Evolutionary conservation across 2,888 invertebrate species (phyloP), one percentile per base, ranked within the genome.

Genomic region (Eugnorisma glareosa): DNA sequence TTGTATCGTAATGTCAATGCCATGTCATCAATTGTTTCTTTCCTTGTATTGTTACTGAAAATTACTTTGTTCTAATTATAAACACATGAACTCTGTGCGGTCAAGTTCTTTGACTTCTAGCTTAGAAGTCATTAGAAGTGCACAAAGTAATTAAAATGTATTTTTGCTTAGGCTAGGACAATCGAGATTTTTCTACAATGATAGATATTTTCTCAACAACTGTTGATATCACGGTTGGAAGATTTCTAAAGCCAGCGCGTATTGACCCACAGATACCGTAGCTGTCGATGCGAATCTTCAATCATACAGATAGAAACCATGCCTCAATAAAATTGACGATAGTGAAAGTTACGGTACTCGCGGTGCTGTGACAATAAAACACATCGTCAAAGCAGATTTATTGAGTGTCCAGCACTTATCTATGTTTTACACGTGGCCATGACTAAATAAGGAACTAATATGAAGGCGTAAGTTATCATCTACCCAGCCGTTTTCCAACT

Each of bases 21-120:
- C 67, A 75, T 86, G 83, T 77, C 83, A 83, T 73, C 83, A 73
- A 86, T 83, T 85, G 83, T 86, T 68, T 75, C 73, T 68, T 79
- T 77, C 77, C 73, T 79, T 79, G 63, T 77, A 78, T 67, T 84
- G 74, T 76, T 66, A 59, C 59, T 64, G 77, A 79, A 79, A 79
- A 75, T 71, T 74, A 81, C 83, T 85, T 81, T 68, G 76, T 85
- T 77, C 71, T 61, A 31, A 77, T 64, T 72, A 61, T 66, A 74
- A 51, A 31, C 40, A 57, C 35, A 66, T 81, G 79, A 72, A 48
- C 82, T 68, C 70, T 37, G 45, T 48, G 48, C 51, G 73, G 73
- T 75, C 75, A 81, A 81, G 85, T 85, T 81, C 82, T 85, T 85
- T 75, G 67, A 80, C 85, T 75, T 74, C 21, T 67, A 43, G 37